Base-by-base conservation (phyloP, 2,888 invertebrate genomes). In the Sacculina carcini region DNA sequence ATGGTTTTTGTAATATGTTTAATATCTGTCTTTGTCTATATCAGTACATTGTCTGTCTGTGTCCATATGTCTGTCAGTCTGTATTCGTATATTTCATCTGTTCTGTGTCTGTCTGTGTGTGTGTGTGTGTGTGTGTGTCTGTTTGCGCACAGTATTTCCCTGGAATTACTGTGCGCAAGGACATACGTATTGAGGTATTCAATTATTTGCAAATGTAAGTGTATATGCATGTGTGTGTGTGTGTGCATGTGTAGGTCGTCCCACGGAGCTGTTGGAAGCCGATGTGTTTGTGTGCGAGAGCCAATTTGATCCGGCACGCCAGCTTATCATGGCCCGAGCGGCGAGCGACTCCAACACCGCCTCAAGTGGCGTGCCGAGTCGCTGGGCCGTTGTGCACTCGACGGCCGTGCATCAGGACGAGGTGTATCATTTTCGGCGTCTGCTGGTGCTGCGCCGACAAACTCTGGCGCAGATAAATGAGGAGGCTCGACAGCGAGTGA, bases 281-380 rank as follows among this genome's bases (percentile, higher is more conserved):
- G 92, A 96, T 66, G 76, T 94, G 2, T 96, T 75, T 64, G 78
- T 98, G 44, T 92, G 90, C 64, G 87, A 89, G 63, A 84, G 82
- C 0, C 73, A 83, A 54, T 92, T 87, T 63, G 85, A 89, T 63
- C 90, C 92, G 66, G 74, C 79, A 28, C 83, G 81, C 61, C 74
- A 80, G 53, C 72, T 79, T 52, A 75, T 85, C 48, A 72, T 78
- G 56, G 77, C 82, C 61, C 69, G 82, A 19, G 73, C 75, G 51
- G n/a, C n/a, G n/a, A n/a, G n/a, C n/a, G n/a, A 40, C 36, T 14
- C 36, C 48, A 14, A 46, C 19, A n/a, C n/a, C n/a, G n/a, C n/a
- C n/a, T n/a, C n/a, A n/a, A 63, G 66, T 10, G 75, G 75, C 32
- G 81, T 81, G 0, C 65, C 86, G 52, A 77, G 81, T 60, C 86